Base-by-base conservation (phyloP, 2,113 vertebrate genomes). In the Falcunculus frontatus region DNA sequence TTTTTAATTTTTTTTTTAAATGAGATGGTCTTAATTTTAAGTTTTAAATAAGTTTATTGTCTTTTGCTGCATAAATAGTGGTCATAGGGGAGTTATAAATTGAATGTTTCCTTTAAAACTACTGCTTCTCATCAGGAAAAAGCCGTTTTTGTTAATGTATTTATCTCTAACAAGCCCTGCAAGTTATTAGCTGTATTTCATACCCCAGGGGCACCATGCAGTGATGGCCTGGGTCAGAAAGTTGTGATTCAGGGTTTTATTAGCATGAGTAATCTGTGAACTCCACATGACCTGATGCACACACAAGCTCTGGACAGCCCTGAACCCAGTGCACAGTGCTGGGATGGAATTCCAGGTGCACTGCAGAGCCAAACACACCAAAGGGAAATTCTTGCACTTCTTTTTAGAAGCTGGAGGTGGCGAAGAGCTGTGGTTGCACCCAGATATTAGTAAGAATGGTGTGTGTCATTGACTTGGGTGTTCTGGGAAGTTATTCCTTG, bases 211-310 rank as follows among this genome's bases (percentile, higher is more conserved):
- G 67, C 79, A 93, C 32, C 11, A 26, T 82, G 74, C 69, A 57
- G 57, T 11, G 22, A 37, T 91, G 39, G 29, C 57, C 41, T 70
- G 73, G 81, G 84, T 65, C 74, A 74, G 49, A 69, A 26, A 87
- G 74, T 21, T 95, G 44, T 96, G 91, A 96, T 93, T 94, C 79
- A 95, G 83, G 83, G 10, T 9, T 96, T 94, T 95, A 90, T 84
- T 75, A 75, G 60, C 25, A 2, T 82, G 87, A 96, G 73, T 95
- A 56, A 89, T 89, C 13, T 17, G 39, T 75, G 79, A 93, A 72
- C 70, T 60, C 27, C 16, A 0, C 68, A 2, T 32, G 84, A 81
- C 59, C 77, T 7, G 13, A 7, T 33, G 72, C 33, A 6, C 17
- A 1, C 2, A 13, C 9, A 60, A 74, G 55, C 60, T 4, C 68